Conservation (phyloP, 1,140 invertebrate species). For the Oryzaephilus surinamensis region DNA sequence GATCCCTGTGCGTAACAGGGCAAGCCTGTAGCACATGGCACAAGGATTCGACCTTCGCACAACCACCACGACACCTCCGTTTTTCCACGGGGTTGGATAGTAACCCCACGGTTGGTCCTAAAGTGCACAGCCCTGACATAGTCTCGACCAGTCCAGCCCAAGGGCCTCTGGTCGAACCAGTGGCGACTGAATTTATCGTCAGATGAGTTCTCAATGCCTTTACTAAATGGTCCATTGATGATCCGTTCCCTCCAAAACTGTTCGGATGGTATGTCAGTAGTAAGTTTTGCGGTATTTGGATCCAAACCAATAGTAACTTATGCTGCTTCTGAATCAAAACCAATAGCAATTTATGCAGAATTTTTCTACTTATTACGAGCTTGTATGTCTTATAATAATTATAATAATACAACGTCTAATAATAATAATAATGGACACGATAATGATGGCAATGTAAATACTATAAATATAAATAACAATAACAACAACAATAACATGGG, state of each 20-base stretch:
- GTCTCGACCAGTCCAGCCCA: constrained; percentile 7
- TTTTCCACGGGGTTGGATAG: not conserved
- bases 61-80: constrained; percentile 6
- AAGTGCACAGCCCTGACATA: constrained; percentile 12
- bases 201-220: constrained; percentile 34
- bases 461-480: no score
- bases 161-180: constrained; percentile 2
- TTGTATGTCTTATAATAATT: no score
- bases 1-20: constrained; percentile 8
- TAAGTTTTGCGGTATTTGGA: no score
- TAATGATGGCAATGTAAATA: no score
- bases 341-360: no score
- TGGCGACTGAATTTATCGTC: not conserved
- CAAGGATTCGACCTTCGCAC: constrained; percentile 7
- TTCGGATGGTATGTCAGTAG: constrained; percentile 13
- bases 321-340: no score
- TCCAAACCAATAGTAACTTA: no score
- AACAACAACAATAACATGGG: no score
- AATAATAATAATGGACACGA: no score
- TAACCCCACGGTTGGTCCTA: constrained; percentile 7
- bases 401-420: constrained; percentile 16
- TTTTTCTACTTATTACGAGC: no score
- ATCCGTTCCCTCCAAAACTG: constrained; percentile 13
- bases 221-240: constrained; percentile 34
- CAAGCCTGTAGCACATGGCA: constrained; percentile 18